Evolutionary conservation across 2,797 vertebrate species (phyloP), one percentile per base, ranked within the genome.

Genomic region (Staurois parvus): DNA sequence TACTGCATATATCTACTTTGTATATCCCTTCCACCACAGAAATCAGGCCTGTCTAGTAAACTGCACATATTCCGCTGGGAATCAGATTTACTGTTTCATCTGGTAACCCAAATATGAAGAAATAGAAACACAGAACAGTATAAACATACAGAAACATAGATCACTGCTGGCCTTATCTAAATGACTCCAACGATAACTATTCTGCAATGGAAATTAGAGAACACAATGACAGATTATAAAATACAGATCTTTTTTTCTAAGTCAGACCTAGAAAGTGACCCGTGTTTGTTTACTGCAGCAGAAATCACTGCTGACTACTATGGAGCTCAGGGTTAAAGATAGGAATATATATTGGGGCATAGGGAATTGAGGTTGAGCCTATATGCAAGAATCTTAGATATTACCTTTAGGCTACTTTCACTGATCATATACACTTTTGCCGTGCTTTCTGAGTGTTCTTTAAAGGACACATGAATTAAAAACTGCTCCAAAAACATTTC

Each of bases 161-260:
- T 76, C 75, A 76, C 75, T n/a, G 17, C 48, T 59, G 74, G 30
- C 75, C 2, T 62, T 30, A 76, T 76, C 30, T 34, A 76, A 32
- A 76, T 37, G 30, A 62, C 21, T 62, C 52, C 21, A 76, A 32
- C 48, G 4, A 24, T 24, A 19, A 56, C 52, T 56, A 56, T 56
- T 56, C 52, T 24, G 48, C n/a, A 37, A 34, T 76, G 56, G 37
- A 76, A 76, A 76, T 62, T 17, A n/a, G 15, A 76, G 37, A 29
- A 59, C 17, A 19, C 48, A 32, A 34, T 0, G 40, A 37, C 26
- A 64, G 2, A 64, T 64, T 2, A 62, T 8, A 0, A 62, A n/a
- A 37, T 62, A 76, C 8, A 34, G n/a, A 12, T 76, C n/a, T n/a
- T 34, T 21, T 34, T 24, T 76, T 56, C 11, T 52, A 52, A 52